Evolutionary conservation across 2,113 vertebrate species (phyloP).

Genomic region (Tychaedon coryphoeus): DNA sequence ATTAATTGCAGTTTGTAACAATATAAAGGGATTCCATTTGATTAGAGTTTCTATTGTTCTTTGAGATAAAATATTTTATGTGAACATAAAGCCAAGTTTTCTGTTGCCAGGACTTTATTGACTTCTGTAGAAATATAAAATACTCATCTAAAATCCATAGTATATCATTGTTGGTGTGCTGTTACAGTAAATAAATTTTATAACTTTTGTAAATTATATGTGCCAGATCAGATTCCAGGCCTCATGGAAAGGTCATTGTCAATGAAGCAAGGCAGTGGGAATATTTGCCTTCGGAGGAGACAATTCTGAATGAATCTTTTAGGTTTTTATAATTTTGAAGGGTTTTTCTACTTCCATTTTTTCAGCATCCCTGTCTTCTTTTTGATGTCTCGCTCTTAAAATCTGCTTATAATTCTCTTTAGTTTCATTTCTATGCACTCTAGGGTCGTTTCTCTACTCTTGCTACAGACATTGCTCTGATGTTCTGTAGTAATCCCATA

Average conservation of each 20-base stretch:
- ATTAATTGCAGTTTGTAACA: slow-evolving; percentile 15
- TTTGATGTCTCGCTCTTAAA: background rate
- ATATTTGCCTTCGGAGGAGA: background rate
- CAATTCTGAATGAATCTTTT: background rate
- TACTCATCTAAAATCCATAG: background rate
- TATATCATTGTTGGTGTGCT: background rate
- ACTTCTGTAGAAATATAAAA: background rate
- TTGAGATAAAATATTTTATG: slow-evolving; percentile 1
- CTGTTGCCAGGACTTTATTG: background rate
- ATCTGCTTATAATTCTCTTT: background rate
- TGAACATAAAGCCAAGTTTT: background rate
- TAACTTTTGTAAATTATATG: background rate
- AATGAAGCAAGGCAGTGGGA: background rate
- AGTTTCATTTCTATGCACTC: background rate
- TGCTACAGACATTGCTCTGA: background rate
- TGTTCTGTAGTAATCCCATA: background rate
- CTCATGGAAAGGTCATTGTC: background rate
- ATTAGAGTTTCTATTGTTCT: background rate
- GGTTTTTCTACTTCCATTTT: background rate
- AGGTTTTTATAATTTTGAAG: background rate
- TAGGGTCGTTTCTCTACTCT: background rate
- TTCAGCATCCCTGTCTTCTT: background rate
- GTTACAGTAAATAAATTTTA: background rate
- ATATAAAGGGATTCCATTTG: background rate
- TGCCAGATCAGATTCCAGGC: background rate